These are phyloP conservation scores for Brenthis hecate DNA, from an alignment of 2,888 invertebrate species.

Conservation along the genomic window DNA sequence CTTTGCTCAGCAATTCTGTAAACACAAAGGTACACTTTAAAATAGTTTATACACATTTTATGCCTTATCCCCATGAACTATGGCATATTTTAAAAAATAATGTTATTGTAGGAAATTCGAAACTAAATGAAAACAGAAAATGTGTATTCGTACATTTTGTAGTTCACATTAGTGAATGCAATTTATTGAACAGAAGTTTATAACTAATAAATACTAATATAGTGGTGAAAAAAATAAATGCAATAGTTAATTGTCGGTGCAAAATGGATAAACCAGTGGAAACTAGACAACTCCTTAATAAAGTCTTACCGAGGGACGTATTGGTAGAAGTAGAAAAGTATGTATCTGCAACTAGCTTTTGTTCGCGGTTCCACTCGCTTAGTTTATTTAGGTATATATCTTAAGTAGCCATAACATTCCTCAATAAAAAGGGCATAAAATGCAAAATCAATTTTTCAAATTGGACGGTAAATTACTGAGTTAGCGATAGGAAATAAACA, in stretches of 20 bases:
- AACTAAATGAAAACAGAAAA: too few species aligned
- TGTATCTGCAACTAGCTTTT: conserved; percentile 33
- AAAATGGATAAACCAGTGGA: conserved; percentile 35
- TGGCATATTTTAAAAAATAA: neutral
- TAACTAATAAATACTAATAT: neutral
- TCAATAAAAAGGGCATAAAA: too few species aligned
- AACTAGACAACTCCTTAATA: conserved; percentile 29
- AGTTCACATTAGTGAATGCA: too few species aligned
- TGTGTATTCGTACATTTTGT: too few species aligned
- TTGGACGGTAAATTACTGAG: too few species aligned
- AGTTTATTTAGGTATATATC: too few species aligned
- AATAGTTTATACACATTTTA: neutral
- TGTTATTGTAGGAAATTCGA: neutral
- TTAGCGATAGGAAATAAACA: too few species aligned
- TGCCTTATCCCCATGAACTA: conserved; percentile 8
- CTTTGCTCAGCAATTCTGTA: conserved; percentile 36
- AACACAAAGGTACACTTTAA: conserved; percentile 4
- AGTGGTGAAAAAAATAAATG: neutral
- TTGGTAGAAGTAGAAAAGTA: conserved; percentile 47
- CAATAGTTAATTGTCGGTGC: neutral
- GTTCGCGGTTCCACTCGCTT: too few species aligned
- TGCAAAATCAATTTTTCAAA: too few species aligned
- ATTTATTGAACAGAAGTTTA: too few species aligned
- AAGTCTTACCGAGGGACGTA: conserved; percentile 21
- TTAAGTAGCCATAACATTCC: too few species aligned